phyloP scores from a whole-genome alignment of 2,888 invertebrate genomes.

The Campopleginae sp. region DNA sequence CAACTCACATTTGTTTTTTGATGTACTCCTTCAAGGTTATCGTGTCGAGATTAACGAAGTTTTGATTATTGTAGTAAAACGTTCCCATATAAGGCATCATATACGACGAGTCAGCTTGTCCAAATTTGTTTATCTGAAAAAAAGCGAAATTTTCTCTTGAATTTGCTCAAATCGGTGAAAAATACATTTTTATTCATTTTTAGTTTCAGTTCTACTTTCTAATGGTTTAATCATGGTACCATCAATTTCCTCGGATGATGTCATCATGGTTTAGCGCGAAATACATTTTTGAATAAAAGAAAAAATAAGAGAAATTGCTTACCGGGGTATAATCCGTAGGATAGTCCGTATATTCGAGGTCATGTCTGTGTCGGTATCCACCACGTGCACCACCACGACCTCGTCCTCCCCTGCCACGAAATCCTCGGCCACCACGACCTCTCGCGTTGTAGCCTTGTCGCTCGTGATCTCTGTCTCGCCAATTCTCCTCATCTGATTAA shows the following conservation, averaged over 20 bases:
- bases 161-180: background rate
- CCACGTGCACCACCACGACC: conserved; percentile 85
- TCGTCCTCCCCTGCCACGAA: conserved; percentile 84
- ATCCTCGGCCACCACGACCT: conserved; percentile 81
- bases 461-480: conserved; percentile 81
- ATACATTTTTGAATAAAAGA: background rate
- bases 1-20: conserved; percentile 95
- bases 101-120: conserved; percentile 78
- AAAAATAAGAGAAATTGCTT: conserved; percentile 49
- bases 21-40: conserved; percentile 92
- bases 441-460: conserved; percentile 77
- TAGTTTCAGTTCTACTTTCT: conserved; percentile 61
- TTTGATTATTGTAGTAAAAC: conserved; percentile 87
- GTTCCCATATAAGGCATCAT: conserved; percentile 87
- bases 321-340: conserved; percentile 84
- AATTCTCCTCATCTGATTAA: conserved; percentile 77
- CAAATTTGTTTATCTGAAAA: conserved; percentile 81
- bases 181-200: background rate
- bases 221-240: conserved; percentile 39
- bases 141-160: background rate
- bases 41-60: conserved; percentile 86
- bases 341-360: conserved; percentile 85
- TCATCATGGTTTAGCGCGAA: conserved; percentile 31
- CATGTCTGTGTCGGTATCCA: conserved; percentile 84
- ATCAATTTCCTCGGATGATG: conserved; percentile 20